A percentile compares a stretch with the other conserved stretches of the same genome.
These are phyloP conservation scores for Beris chalybata DNA, from an alignment of 2,888 invertebrate species.

Conservation along the genomic window DNA sequence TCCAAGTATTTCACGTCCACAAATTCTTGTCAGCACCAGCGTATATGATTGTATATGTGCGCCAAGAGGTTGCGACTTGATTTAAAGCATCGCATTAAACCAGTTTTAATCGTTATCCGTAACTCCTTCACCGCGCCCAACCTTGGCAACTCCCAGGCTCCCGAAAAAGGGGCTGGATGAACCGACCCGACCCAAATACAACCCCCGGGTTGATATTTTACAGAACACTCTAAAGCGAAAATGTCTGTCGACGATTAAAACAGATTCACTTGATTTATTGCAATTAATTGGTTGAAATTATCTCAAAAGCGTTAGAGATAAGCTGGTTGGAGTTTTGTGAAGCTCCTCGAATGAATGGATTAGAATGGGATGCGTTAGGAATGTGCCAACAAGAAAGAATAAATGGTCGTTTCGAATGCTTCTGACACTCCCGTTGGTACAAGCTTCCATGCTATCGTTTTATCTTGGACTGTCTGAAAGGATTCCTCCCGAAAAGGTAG, in stretches of 20 bases:
- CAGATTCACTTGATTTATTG: constrained; percentile 44
- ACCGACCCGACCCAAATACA: neutral
- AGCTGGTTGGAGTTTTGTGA: constrained; percentile 12
- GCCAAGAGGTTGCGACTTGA: constrained; percentile 32
- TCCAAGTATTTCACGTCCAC: constrained; percentile 17
- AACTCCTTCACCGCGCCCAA: neutral
- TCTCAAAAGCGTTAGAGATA: constrained; percentile 22
- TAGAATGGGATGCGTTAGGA: constrained; percentile 8
- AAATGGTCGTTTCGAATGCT: constrained; percentile 25
- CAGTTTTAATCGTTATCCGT: constrained; percentile 33
- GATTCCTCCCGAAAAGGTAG: constrained; percentile 12
- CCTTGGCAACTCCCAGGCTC: neutral
- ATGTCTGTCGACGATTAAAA: constrained; percentile 42
- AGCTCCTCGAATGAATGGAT: neutral
- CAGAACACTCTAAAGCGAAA: constrained; percentile 29
- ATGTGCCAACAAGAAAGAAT: constrained; percentile 35
- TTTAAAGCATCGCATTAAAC: constrained; percentile 37
- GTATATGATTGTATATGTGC: constrained; percentile 11
- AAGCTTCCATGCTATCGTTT: neutral
- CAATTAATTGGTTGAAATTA: constrained; percentile 42
- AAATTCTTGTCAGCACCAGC: constrained; percentile 2
- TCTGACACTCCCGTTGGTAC: neutral
- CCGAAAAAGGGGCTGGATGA: neutral
- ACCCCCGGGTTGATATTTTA: constrained; percentile 23
- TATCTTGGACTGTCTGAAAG: constrained; percentile 1